Base-by-base conservation (phyloP, 2,888 invertebrate genomes). In the Syrista parreyssii region DNA sequence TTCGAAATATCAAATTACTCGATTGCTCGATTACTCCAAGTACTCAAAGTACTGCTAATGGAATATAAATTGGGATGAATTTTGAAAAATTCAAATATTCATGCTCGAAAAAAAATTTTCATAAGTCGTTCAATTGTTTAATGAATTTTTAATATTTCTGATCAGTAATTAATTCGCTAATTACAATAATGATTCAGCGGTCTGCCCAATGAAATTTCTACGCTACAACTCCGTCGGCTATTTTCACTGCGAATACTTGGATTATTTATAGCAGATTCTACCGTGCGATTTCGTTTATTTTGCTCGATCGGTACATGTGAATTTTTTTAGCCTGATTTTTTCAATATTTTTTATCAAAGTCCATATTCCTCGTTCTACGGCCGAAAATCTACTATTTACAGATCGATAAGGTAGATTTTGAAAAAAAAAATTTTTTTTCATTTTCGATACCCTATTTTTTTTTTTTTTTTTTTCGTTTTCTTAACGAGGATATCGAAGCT, bases 181-280 rank as follows among this genome's bases (percentile, higher is more conserved):
- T 69, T 71, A 31, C 31, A 23, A 69, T 23, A n/a, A 12, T 34
- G 34, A 30, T 35, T 73, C 69, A 74, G 68, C 3, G 15, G 55
- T 30, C 40, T 33, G 31, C 6, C 40, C 35, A 31, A 74, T 30
- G 68, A 72, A 36, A 9, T 23, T 55, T 9, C 55, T 77, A 15
- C 23, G 83, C 81, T 88, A 89, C 89, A 87, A 86, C 87, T 87
- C 89, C 89, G 89, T 84, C 81, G 79, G 83, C 89, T 90, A 90
- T 90, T 90, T 89, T 88, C 81, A 85, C 86, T 83, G 85, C n/a
- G 85, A 84, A 87, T 85, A 85, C 85, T 83, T 84, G 84, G 78
- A 85, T 84, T 89, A 89, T 89, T 89, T 88, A 87, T 89, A 88
- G 84, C 81, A 32, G 74, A 82, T 80, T 82, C 81, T 81, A 85